Conservation (phyloP, 1,140 invertebrate species). For the Drosophila tsacasi region DNA sequence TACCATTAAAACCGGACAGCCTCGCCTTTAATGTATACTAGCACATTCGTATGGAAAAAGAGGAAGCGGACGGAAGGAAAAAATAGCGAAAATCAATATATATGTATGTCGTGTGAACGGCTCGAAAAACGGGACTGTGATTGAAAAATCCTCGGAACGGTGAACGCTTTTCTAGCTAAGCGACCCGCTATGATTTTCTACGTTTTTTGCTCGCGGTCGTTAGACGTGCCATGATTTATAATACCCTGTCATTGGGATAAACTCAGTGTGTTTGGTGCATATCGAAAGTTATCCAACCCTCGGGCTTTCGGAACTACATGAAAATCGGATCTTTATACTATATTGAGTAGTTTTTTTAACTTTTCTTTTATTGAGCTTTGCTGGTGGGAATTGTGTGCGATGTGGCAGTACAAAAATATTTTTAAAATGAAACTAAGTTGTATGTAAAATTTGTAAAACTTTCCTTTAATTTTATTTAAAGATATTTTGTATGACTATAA, state of each 20-base stretch:
- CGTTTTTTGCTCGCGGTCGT: conserved; percentile 19
- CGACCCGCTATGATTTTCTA: conserved; percentile 37
- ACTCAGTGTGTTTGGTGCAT: background rate
- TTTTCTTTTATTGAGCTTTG: background rate
- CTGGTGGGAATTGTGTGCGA: background rate
- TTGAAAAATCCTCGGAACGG: conserved; percentile 45
- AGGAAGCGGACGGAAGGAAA: conserved; percentile 1
- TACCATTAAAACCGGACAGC: conserved; percentile 58
- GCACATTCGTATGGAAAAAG: conserved; percentile 16
- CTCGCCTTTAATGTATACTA: conserved; percentile 31
- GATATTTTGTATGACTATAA: background rate
- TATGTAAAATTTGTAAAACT: background rate
- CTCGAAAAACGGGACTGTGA: conserved; percentile 39
- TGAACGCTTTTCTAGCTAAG: conserved; percentile 32
- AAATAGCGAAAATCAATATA: conserved; percentile 67
- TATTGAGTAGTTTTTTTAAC: background rate
- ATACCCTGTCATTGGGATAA: conserved; percentile 13
- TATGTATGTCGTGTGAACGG: conserved; percentile 39
- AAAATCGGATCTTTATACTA: conserved; percentile 7
- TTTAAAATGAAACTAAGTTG: background rate
- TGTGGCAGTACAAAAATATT: background rate
- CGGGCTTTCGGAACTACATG: background rate
- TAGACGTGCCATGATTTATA: conserved; percentile 47
- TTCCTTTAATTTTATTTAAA: background rate
- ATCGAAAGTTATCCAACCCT: background rate